Evolutionary conservation across 2,888 invertebrate genomes (phyloP).

Genomic region (Rotaria socialis): DNA sequence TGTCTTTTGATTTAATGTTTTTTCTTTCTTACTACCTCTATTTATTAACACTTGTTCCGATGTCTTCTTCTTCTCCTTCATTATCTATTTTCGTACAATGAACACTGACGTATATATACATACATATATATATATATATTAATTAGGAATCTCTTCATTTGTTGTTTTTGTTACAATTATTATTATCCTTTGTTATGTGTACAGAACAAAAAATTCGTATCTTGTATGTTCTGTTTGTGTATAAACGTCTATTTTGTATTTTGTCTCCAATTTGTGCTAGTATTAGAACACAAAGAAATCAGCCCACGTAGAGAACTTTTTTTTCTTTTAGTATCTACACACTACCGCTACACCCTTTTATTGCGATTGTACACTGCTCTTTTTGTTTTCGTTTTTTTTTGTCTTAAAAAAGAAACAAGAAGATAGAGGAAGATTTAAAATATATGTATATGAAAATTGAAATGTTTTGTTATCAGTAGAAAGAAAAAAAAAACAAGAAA

Average conservation of each 20-base stretch:
- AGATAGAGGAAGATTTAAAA: slow-evolving; percentile 24
- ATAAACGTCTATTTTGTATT: slow-evolving; percentile 1
- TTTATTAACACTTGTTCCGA: slow-evolving; percentile 18
- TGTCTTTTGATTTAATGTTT: neutral
- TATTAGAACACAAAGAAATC: slow-evolving; percentile 22
- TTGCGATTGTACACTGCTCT: neutral
- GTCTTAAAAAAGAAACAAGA: slow-evolving; percentile 13
- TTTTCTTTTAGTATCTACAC: neutral
- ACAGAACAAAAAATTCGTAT: neutral
- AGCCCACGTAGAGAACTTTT: neutral
- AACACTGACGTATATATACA: neutral
- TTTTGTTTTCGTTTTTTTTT: neutral
- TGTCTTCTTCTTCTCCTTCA: neutral
- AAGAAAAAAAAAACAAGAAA: neutral
- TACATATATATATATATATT: neutral
- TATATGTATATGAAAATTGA: slow-evolving; percentile 17
- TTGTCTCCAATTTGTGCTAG: neutral
- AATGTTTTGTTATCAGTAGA: neutral
- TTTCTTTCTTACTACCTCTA: slow-evolving; percentile 6
- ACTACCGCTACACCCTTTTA: slow-evolving; percentile 3
- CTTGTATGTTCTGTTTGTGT: slow-evolving; percentile 7
- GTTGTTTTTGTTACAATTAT: neutral
- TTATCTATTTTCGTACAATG: slow-evolving; percentile 22
- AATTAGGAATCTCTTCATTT: slow-evolving; percentile 22
- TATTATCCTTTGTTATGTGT: slow-evolving; percentile 16